Percentiles rank a stretch among this genome's conserved stretches.
Evolutionary conservation across 2,797 vertebrate genomes (phyloP).

Genomic region (Scleropages formosus): DNA sequence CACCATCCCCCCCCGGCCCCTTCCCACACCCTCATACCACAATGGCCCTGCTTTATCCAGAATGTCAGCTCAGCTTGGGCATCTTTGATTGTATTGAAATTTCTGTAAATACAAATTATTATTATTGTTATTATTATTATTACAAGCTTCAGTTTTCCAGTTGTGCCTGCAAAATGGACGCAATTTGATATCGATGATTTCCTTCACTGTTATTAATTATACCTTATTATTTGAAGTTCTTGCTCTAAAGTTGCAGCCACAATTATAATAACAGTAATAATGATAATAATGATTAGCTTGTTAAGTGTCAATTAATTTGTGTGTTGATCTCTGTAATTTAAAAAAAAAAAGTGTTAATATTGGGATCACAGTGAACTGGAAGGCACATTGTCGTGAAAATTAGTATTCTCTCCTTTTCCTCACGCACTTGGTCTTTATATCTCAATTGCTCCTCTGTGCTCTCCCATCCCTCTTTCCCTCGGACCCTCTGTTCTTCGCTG

Average conservation of each 20-base stretch:
- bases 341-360: slow-evolving; percentile 68
- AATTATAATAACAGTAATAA: slow-evolving; percentile 64
- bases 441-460: slow-evolving; percentile 39
- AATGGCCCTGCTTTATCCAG: slow-evolving; percentile 58
- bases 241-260: slow-evolving; percentile 53
- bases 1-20: slow-evolving; percentile 8
- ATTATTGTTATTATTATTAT: slow-evolving; percentile 39
- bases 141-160: slow-evolving; percentile 47
- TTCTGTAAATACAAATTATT: slow-evolving; percentile 71
- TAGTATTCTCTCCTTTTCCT: slow-evolving; percentile 43
- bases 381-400: slow-evolving; percentile 67
- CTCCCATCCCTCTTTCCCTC: slow-evolving; percentile 19
- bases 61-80: slow-evolving; percentile 79
- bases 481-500: slow-evolving; percentile 54
- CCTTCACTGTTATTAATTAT: slow-evolving; percentile 35
- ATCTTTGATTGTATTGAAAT: slow-evolving; percentile 79
- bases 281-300: slow-evolving; percentile 71
- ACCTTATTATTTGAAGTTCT: slow-evolving; percentile 40
- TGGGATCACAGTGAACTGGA: slow-evolving; percentile 65
- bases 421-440: slow-evolving; percentile 40
- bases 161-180: slow-evolving; percentile 60
- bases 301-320: slow-evolving; percentile 77
- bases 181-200: slow-evolving; percentile 49
- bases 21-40: no score
- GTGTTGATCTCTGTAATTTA: slow-evolving; percentile 76